phyloP scores from a whole-genome alignment of 1,140 invertebrate genomes.

The Nomia melanderi region DNA sequence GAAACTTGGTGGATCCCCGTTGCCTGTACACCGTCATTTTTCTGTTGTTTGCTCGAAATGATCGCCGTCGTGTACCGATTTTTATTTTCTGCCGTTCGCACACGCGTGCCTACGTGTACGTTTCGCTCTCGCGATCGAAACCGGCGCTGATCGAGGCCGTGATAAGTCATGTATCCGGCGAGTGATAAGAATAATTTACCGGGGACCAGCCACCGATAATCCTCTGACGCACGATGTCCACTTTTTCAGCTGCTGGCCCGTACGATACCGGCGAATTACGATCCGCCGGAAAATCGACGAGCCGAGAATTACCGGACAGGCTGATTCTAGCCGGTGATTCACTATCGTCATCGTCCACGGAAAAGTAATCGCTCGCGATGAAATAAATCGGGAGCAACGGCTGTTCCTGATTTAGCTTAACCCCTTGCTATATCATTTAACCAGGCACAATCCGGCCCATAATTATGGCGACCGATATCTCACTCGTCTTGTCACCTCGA shows the following conservation, averaged over 20 bases:
- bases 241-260: not conserved
- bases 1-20: constrained; percentile 21
- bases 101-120: too few relatives aligned
- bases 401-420: too few relatives aligned
- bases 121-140: constrained; percentile 7
- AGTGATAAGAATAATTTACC: constrained; percentile 47
- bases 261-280: constrained; percentile 5
- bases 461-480: too few relatives aligned
- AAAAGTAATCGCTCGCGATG: too few relatives aligned
- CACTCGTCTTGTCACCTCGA: too few relatives aligned
- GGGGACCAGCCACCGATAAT: constrained; percentile 32
- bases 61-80: too few relatives aligned
- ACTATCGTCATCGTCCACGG: too few relatives aligned
- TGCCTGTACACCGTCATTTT: not conserved
- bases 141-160: not conserved
- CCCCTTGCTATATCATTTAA: too few relatives aligned
- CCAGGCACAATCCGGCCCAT: too few relatives aligned
- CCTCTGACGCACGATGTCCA: constrained; percentile 18
- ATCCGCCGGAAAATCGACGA: constrained; percentile 18
- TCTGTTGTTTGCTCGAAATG: not conserved
- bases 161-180: constrained; percentile 21
- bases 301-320: not conserved
- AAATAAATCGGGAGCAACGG: too few relatives aligned
- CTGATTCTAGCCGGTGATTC: too few relatives aligned
- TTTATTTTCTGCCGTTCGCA: too few relatives aligned